phyloP scores from a whole-genome alignment of 2,888 invertebrate genomes.

The Limnephilus lunatus region DNA sequence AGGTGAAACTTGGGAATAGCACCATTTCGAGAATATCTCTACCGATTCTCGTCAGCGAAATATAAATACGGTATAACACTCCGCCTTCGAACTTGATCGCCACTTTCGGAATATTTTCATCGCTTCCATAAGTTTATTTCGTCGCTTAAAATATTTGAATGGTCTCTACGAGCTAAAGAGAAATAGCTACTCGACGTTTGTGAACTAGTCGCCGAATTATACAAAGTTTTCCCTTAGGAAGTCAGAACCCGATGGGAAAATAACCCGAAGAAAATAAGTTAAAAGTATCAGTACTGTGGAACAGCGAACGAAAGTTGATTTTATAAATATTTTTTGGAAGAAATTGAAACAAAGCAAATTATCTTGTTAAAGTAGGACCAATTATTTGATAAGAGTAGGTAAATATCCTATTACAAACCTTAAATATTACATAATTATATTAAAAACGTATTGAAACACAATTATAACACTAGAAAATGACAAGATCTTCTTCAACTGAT shows the following conservation, averaged over 20 bases:
- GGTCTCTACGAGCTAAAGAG: not conserved
- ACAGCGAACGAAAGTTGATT: not conserved
- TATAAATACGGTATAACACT: not conserved
- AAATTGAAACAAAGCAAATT: too few species aligned
- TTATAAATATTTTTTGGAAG: not conserved
- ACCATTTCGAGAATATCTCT: constrained; percentile 51
- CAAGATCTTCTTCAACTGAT: too few species aligned
- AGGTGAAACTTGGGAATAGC: constrained; percentile 57
- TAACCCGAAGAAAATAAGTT: not conserved
- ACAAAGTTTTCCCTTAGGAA: not conserved
- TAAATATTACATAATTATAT: too few species aligned
- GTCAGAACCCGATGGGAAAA: not conserved
- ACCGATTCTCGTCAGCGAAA: not conserved
- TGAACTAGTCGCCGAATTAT: not conserved
- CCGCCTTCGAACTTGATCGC: not conserved
- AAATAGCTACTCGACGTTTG: not conserved
- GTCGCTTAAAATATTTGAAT: not conserved
- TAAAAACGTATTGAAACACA: too few species aligned
- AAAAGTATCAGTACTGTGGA: not conserved
- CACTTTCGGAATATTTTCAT: not conserved
- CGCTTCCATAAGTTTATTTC: not conserved
- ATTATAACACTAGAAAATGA: too few species aligned
- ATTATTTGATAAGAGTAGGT: too few species aligned
- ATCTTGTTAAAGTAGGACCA: too few species aligned
- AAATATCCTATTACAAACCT: too few species aligned